phyloP scores from a whole-genome alignment of 2,888 invertebrate genomes.

The Coenonympha glycerion region DNA sequence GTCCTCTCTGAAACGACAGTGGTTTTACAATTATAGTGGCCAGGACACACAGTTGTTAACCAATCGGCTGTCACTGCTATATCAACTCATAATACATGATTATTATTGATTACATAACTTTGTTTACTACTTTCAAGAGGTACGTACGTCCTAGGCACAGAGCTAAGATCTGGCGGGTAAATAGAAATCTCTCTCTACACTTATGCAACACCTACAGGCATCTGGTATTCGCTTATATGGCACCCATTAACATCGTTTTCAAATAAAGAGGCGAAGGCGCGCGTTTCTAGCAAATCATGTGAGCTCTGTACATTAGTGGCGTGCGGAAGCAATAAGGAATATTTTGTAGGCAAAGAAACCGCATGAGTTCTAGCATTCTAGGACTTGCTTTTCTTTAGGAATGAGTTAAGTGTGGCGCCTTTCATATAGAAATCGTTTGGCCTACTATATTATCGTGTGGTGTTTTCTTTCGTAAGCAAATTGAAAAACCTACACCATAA shows the following conservation, averaged over 20 bases:
- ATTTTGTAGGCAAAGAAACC: slow-evolving; percentile 19
- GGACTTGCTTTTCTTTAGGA: slow-evolving; percentile 12
- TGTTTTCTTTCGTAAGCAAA: too few species aligned
- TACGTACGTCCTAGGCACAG: neutral
- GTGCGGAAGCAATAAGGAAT: slow-evolving; percentile 19
- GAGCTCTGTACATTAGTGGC: slow-evolving; percentile 5
- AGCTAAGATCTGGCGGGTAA: neutral
- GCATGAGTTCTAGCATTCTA: slow-evolving; percentile 9
- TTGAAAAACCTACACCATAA: too few species aligned
- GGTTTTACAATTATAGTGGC: too few species aligned
- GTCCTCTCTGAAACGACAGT: too few species aligned
- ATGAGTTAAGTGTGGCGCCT: slow-evolving; percentile 5
- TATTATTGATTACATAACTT: too few species aligned
- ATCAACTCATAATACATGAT: too few species aligned
- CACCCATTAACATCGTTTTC: slow-evolving; percentile 25
- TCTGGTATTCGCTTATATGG: slow-evolving; percentile 19
- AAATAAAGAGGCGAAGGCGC: slow-evolving; percentile 18
- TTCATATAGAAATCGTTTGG: neutral
- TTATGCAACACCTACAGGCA: slow-evolving; percentile 18
- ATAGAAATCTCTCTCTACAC: slow-evolving; percentile 15
- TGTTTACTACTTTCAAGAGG: too few species aligned
- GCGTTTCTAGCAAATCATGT: slow-evolving; percentile 25
- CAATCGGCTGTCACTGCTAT: too few species aligned
- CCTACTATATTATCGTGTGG: neutral
- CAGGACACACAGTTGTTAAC: too few species aligned